Percentiles rank a stretch among this genome's conserved stretches.
These are phyloP conservation scores for Taenioides sp. DNA, from an alignment of 2,797 vertebrate genomes.

Conservation along the genomic window DNA sequence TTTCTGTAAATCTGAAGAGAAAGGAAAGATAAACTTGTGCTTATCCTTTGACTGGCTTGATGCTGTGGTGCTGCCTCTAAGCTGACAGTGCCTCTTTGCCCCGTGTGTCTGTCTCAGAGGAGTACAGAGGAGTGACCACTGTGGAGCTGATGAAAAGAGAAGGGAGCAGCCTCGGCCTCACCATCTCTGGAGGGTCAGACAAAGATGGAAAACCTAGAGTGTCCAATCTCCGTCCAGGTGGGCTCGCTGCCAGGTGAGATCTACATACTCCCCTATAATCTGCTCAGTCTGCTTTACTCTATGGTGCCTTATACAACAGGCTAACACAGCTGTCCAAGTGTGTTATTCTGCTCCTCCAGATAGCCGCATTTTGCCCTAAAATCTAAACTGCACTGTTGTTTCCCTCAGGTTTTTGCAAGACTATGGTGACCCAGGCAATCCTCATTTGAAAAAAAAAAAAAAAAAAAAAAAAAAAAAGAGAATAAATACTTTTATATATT, in stretches of 20 bases:
- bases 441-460: no score
- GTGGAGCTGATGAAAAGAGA: constrained; percentile 98
- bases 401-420: no score
- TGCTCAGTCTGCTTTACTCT: constrained; percentile 39
- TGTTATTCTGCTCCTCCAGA: constrained; percentile 37
- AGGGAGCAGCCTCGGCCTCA: constrained; percentile 94
- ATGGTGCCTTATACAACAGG: constrained; percentile 40
- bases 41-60: constrained; percentile 41
- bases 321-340: constrained; percentile 38
- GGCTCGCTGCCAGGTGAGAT: constrained; percentile 94
- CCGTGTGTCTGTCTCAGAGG: constrained; percentile 80
- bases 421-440: no score
- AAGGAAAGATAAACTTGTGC: constrained; percentile 24
- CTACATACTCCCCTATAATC: constrained; percentile 39
- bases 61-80: constrained; percentile 49
- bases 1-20: constrained; percentile 23
- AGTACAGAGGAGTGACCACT: constrained; percentile 90
- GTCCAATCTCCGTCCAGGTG: constrained; percentile 93
- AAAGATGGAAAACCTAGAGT: constrained; percentile 97
- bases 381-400: background rate
- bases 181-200: constrained; percentile 96
- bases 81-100: constrained; percentile 45
- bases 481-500: no score
- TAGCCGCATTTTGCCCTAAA: constrained; percentile 3
- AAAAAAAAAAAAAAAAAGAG: no score